A percentile compares a stretch with the other conserved stretches of the same genome.
These are phyloP conservation scores for Magallana angulata DNA, from an alignment of 1,140 invertebrate genomes.

Conservation along the genomic window DNA sequence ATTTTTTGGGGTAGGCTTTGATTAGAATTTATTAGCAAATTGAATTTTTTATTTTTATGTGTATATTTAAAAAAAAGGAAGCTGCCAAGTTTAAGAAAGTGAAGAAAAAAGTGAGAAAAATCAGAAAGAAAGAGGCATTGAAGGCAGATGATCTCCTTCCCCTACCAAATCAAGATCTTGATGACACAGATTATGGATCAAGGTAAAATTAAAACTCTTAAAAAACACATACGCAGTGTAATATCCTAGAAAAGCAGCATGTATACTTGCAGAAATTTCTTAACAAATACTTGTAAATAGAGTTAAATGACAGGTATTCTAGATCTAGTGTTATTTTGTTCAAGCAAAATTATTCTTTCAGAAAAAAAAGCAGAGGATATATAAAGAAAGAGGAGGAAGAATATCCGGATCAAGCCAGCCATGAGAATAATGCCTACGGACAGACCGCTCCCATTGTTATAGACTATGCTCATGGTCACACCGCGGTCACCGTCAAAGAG, in stretches of 20 bases:
- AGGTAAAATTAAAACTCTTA: slow-evolving; percentile 53
- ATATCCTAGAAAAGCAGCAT: too few relatives aligned
- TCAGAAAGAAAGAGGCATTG: slow-evolving; percentile 81
- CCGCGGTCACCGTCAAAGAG: not conserved
- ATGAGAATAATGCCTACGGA: slow-evolving; percentile 28
- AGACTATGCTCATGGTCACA: slow-evolving; percentile 45
- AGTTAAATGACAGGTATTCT: too few relatives aligned
- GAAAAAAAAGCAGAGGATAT: not conserved
- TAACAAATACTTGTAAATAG: too few relatives aligned
- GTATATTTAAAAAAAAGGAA: slow-evolving; percentile 22
- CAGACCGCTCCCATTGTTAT: slow-evolving; percentile 36
- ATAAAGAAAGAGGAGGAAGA: not conserved
- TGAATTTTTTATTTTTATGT: too few relatives aligned
- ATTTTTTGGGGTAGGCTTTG: too few relatives aligned
- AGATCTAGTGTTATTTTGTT: too few relatives aligned
- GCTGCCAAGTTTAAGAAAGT: slow-evolving; percentile 93
- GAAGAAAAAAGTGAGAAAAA: slow-evolving; percentile 89
- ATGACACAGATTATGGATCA: slow-evolving; percentile 73
- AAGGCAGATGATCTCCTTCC: slow-evolving; percentile 83
- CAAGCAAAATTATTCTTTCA: not conserved
- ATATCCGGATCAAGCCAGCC: slow-evolving; percentile 30
- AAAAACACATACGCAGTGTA: too few relatives aligned
- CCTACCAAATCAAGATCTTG: slow-evolving; percentile 75
- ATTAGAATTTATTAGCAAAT: too few relatives aligned
- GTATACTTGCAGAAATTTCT: too few relatives aligned